Evolutionary conservation across 2,797 vertebrate species (phyloP), one percentile per base, ranked within the genome.

Genomic region (Heteromormyrus szaboi): DNA sequence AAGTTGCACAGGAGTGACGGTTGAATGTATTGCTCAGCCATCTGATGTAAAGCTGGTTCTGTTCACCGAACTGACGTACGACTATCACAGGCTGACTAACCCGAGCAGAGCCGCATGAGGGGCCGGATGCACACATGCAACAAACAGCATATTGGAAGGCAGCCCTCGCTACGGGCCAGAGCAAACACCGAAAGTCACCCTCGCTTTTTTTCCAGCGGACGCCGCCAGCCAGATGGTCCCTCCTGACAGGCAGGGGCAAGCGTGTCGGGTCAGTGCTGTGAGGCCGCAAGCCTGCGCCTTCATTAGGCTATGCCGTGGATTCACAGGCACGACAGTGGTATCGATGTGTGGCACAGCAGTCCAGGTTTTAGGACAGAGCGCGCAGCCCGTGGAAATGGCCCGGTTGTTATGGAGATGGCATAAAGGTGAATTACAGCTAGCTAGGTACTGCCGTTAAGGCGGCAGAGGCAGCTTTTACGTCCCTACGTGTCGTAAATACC

Each of bases 401-500:
- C 9, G 22, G 81, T 50, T 51, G 48, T 85, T 85, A 85, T 48
- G 68, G 68, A 37, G 68, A 76, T 41, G 68, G 68, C 37, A 17
- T 76, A 37, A 7, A 76, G 14, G 12, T 68, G 33, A 76, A 76
- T 41, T 76, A 65, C 19, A 50, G 37, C 68, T 4, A n/a, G 25
- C 25, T 29, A n/a, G 17, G 14, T 37, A 9, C 8, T 17, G 6
- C 14, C n/a, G 9, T 12, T 33, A 29, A 53, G 29, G 22, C 3
- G 9, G 25, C 48, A 17, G 12, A 11, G 44, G 81, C 46, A 46
- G 14, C 51, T 33, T 56, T 53, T 12, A 53, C 8, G 17, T n/a
- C 41, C n/a, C 12, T 56, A 37, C 17, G 29, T 41, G 51, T 81
- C 51, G 9, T 46, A 89, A 87, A 85, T 84, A 85, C 87, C 87